Conservation (phyloP, 2,888 invertebrate species). For the Eupithecia dodoneata region DNA sequence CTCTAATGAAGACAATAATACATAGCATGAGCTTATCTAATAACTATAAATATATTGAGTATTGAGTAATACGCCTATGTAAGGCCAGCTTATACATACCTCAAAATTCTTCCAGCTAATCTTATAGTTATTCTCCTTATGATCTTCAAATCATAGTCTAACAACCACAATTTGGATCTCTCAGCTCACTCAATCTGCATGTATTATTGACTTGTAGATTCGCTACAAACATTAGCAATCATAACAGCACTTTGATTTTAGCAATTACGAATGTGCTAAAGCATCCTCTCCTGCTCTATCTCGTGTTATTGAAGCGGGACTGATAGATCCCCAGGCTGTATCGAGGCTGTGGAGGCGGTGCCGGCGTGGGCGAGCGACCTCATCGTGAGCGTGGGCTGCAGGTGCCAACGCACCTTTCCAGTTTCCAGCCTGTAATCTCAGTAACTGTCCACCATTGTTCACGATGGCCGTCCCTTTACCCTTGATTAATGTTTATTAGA, state of each 20-base stretch:
- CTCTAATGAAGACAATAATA: too few relatives aligned
- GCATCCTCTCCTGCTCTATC: slow-evolving; percentile 46
- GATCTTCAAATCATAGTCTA: neutral
- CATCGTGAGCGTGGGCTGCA: slow-evolving; percentile 73
- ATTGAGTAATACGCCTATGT: too few relatives aligned
- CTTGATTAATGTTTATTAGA: slow-evolving; percentile 48
- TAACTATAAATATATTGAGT: too few relatives aligned
- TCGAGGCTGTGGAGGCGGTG: slow-evolving; percentile 50
- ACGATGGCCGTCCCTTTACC: slow-evolving; percentile 53
- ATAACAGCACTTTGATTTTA: slow-evolving; percentile 29
- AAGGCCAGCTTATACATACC: too few relatives aligned
- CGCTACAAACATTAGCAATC: slow-evolving; percentile 29
- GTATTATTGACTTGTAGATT: slow-evolving; percentile 20
- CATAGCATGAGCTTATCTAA: too few relatives aligned
- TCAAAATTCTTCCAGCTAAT: too few relatives aligned
- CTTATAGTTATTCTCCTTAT: neutral
- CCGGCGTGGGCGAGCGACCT: slow-evolving; percentile 73
- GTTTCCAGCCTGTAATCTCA: slow-evolving; percentile 59
- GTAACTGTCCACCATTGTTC: slow-evolving; percentile 53
- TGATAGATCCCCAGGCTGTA: slow-evolving; percentile 36
- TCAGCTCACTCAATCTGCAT: slow-evolving; percentile 1
- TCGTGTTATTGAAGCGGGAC: slow-evolving; percentile 32
- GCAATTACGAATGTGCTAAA: slow-evolving; percentile 43
- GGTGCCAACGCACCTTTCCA: slow-evolving; percentile 80
- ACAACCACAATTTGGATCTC: neutral